Conservation (phyloP, 2,797 vertebrate genomes). For the Tapera naevia region DNA sequence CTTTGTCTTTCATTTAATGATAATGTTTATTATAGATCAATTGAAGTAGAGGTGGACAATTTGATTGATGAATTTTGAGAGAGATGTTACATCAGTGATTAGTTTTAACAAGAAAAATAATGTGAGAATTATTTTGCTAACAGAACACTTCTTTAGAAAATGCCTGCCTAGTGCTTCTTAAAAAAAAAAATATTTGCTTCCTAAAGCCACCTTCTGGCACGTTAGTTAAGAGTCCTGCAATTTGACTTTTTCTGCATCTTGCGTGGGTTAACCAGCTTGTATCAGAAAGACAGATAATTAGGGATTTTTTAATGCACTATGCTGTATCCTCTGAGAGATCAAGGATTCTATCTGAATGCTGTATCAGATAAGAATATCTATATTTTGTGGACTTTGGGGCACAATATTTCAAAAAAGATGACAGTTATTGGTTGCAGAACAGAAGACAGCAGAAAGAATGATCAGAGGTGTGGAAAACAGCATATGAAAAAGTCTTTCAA, state of each 20-base stretch:
- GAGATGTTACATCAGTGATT: neutral
- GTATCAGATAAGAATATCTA: neutral
- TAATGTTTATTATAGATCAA: neutral
- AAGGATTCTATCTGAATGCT: neutral
- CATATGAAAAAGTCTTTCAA: neutral
- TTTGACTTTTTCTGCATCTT: neutral
- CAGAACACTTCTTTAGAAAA: neutral
- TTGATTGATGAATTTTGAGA: conserved; percentile 7
- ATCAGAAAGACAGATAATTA: neutral
- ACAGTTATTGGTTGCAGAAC: neutral
- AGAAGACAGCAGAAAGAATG: conserved; percentile 8
- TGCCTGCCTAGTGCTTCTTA: neutral
- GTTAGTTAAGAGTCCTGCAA: neutral
- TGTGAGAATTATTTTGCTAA: neutral
- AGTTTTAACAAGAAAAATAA: conserved; percentile 2
- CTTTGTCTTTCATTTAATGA: neutral
- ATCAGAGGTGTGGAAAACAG: conserved; percentile 16
- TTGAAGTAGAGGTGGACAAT: neutral
- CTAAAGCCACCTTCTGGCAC: neutral
- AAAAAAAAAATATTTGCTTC: neutral
- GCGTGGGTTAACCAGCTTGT: neutral
- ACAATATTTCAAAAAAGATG: neutral
- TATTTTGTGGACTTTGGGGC: neutral
- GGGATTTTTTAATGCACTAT: neutral
- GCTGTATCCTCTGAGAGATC: neutral